Evolutionary conservation across 2,113 vertebrate genomes (phyloP), one percentile per base, ranked within the genome.

Genomic region (Podarcis cretensis): DNA sequence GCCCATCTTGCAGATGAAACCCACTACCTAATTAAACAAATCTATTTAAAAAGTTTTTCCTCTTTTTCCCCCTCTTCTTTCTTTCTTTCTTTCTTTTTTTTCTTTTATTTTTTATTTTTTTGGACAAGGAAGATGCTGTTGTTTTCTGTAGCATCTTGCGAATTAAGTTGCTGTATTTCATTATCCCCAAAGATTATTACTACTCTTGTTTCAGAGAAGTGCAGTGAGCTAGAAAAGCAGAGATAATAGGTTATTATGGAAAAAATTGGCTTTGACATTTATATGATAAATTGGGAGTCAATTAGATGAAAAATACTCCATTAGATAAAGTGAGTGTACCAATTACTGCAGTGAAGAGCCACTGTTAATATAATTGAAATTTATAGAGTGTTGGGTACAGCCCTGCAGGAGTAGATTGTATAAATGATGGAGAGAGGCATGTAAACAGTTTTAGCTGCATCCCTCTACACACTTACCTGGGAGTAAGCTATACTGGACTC

Each of bases 301-400:
- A 97, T 98, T 97, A 97, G 94, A 96, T 95, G 93, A 96, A 97
- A 98, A 97, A 96, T 96, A 94, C 84, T 96, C 93, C 93, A 96
- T 96, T 97, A 97, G 95, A 96, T 96, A 96, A 96, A 96, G 94
- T 91, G 91, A 95, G 94, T 93, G 87, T 95, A 95, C 93, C 96
- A 97, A 97, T 97, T 96, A 96, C 91, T 87, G 71, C 93, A 87
- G 94, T 93, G 93, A 96, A 95, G 91, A 94, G 89, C 92, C 94
- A 95, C 77, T 95, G 95, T 93, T 97, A 97, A 94, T 89, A 91
- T 96, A 97, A 97, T 96, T 95, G 95, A 97, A 96, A 97, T 97
- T 96, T 95, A 95, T 87, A 95, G 90, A 95, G 87, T 95, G 71
- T 89, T 94, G 95, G 93, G 81, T 90, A 91, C 85, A 91, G 89